Conservation (phyloP, 2,888 invertebrate species). For the Tipula lateralis region DNA sequence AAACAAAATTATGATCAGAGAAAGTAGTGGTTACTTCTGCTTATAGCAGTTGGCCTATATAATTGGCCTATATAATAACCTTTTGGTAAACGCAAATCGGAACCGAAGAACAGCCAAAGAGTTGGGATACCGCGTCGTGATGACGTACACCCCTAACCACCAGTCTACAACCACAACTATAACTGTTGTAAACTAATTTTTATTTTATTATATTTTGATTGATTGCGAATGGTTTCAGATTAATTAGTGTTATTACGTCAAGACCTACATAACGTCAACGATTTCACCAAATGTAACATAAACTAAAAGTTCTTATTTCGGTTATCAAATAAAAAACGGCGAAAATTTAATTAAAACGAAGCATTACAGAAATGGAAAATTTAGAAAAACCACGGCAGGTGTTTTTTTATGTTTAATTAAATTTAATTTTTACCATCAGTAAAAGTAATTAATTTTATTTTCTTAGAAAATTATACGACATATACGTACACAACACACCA, state of each 20-base stretch:
- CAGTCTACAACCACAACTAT: no score
- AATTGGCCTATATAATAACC: no score
- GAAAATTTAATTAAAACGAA: neutral
- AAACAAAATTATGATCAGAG: no score
- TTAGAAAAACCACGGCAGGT: neutral
- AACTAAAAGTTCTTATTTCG: neutral
- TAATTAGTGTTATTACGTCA: neutral
- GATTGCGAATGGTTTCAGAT: neutral
- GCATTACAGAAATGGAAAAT: neutral
- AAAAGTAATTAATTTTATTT: neutral
- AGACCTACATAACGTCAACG: neutral
- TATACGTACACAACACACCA: neutral
- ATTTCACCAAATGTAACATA: neutral
- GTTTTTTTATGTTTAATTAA: constrained; percentile 5
- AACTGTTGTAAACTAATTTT: no score
- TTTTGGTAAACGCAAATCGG: no score
- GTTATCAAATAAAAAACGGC: neutral
- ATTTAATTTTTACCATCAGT: constrained; percentile 19
- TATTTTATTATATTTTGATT: no score
- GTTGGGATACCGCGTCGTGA: no score
- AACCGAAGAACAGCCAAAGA: no score
- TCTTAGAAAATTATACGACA: neutral
- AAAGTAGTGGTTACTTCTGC: no score
- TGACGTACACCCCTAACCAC: no score
- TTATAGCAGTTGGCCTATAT: no score